Evolutionary conservation across 2,113 vertebrate genomes (phyloP).

Genomic region (Parus major): DNA sequence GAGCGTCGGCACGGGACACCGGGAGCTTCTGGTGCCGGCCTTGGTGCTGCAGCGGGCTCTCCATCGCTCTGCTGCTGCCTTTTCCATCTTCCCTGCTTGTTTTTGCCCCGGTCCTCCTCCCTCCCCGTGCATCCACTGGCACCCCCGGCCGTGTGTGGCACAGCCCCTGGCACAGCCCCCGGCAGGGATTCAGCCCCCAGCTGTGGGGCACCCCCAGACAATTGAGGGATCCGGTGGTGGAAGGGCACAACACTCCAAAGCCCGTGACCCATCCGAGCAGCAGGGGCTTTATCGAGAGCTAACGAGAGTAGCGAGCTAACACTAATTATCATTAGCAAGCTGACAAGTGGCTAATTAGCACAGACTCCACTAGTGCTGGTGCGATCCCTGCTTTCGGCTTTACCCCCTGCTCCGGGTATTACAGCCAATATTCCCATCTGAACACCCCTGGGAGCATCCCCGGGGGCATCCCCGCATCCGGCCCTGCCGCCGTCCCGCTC

Average conservation of each 20-base stretch:
- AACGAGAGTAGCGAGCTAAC: conserved; percentile 16
- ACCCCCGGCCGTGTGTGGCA: not conserved
- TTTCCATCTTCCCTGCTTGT: not conserved
- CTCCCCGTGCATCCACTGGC: not conserved
- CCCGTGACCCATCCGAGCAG: not conserved
- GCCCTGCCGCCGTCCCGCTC: fast-evolving
- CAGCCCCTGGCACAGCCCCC: not conserved
- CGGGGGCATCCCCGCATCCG: not conserved
- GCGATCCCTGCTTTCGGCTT: not conserved
- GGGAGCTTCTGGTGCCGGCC: not conserved
- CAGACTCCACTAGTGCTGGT: not conserved
- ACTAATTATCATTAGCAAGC: conserved; percentile 52
- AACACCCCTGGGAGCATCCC: not conserved
- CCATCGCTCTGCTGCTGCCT: not conserved
- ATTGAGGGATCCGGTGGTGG: not conserved
- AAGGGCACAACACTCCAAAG: not conserved
- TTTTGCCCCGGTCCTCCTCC: not conserved
- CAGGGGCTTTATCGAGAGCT: not conserved
- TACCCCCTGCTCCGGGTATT: not conserved
- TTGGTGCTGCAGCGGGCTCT: not conserved
- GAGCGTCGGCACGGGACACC: fast-evolving
- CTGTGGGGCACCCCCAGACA: not conserved
- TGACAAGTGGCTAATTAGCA: conserved; percentile 39
- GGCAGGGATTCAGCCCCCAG: not conserved
- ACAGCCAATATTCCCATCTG: fast-evolving